These are phyloP conservation scores for Pipistrellus nathusii DNA, from an alignment of 2,797 vertebrate genomes.

Conservation along the genomic window DNA sequence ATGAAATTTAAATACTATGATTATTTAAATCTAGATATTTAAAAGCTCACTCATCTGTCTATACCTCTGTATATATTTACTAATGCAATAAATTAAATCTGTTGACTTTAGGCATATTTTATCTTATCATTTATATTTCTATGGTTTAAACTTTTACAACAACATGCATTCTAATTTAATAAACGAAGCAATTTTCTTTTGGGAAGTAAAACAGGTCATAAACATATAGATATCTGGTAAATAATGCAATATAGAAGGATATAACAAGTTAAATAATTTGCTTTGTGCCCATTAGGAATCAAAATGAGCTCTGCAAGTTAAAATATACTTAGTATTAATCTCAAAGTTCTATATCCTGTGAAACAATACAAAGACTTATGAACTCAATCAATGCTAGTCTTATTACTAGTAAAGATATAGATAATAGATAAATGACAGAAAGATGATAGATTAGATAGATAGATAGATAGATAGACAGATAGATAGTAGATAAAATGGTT, in stretches of 20 bases:
- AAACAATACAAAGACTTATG: not conserved
- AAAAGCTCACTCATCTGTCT: not conserved
- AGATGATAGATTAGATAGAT: not conserved
- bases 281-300: not conserved
- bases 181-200: not conserved
- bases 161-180: not conserved
- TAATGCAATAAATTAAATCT: not conserved
- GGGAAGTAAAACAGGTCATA: not conserved
- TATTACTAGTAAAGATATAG: not conserved
- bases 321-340: not conserved
- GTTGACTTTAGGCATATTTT: not conserved
- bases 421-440: not conserved
- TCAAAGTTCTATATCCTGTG: not conserved
- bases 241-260: not conserved
- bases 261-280: not conserved
- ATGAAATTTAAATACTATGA: not conserved
- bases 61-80: not conserved
- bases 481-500: not conserved
- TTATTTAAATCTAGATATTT: not conserved
- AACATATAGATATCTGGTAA: not conserved
- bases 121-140: conserved; percentile 4
- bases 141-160: not conserved
- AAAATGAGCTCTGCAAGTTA: not conserved
- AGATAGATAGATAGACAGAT: not conserved
- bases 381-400: not conserved